Percentiles rank a stretch among this genome's conserved stretches.
Evolutionary conservation across 2,888 invertebrate genomes (phyloP).

Genomic region (Mythimna impura): DNA sequence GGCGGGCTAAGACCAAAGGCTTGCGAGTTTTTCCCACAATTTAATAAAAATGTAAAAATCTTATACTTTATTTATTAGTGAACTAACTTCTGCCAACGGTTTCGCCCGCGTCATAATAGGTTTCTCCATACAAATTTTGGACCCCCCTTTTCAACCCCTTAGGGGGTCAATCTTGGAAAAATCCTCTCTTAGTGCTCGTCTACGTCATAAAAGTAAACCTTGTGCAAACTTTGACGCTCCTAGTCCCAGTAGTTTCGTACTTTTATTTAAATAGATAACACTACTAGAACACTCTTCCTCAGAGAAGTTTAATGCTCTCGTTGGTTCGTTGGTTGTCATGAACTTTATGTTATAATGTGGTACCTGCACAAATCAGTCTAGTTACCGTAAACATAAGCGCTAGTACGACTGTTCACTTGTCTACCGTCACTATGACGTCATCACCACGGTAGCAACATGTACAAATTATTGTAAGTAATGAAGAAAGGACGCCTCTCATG

Average conservation of each 20-base stretch:
- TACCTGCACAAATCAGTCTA: slow-evolving; percentile 22
- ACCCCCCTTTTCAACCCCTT: too few species aligned
- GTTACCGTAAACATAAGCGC: slow-evolving; percentile 25
- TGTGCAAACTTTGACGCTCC: too few species aligned
- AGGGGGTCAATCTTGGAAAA: too few species aligned
- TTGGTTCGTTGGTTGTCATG: not conserved
- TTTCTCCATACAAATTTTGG: too few species aligned
- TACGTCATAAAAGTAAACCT: too few species aligned
- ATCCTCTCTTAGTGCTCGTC: too few species aligned
- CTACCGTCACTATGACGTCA: slow-evolving; percentile 11
- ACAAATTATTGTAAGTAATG: slow-evolving; percentile 58
- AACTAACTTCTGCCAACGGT: too few species aligned
- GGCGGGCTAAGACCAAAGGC: not conserved
- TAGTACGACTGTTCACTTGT: slow-evolving; percentile 22
- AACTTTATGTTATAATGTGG: not conserved
- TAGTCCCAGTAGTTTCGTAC: too few species aligned
- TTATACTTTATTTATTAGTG: not conserved
- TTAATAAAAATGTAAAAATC: not conserved
- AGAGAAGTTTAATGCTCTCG: not conserved
- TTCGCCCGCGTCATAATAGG: too few species aligned
- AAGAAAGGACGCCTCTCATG: slow-evolving; percentile 25
- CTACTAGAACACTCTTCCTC: not conserved
- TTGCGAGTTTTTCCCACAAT: not conserved
- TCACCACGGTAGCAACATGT: slow-evolving; percentile 48
- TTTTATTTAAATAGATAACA: not conserved